Base-by-base conservation (phyloP, 2,888 invertebrate genomes). In the Amblyjoppa fuscipennis region DNA sequence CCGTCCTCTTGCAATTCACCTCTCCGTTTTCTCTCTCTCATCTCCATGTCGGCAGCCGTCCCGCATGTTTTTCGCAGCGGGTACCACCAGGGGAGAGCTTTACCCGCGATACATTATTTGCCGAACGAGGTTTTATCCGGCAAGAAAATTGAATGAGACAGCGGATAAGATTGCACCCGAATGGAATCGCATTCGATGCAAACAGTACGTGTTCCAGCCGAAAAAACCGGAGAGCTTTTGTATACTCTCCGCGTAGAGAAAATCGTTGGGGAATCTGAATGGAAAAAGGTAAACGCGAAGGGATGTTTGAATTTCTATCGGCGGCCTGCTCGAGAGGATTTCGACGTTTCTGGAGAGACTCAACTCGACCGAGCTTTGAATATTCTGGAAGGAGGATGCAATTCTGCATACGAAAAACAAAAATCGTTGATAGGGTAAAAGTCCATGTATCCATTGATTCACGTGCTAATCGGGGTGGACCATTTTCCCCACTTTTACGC, bases 71-170 rank as follows among this genome's bases (percentile, higher is more conserved):
- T 34, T 64, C 7, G 31, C 13, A 16, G 31, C 31, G 31, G 31
- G 16, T 5, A n/a, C 13, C 2, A 7, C 16, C 3, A 34, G 38
- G 34, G 38, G 41, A 28, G 45, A 53, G 66, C 70, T 66, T 64
- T 5, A n/a, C 31, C 45, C 34, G 34, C 64, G 34, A 64, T 64
- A 31, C 31, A 64, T 34, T 64, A 64, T 64, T 64, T n/a, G 34
- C 7, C 64, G 64, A 64, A 34, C n/a, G 64, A 16, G 34, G 13
- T 28, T 34, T n/a, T 31, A 64, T 64, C 64, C 2, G 34, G 16
- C 31, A 64, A 31, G 16, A 59, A 34, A 64, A 64, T 64, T 64
- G 64, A 64, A 34, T 16, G 31, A 64, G 34, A 64, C 31, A 31
- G 64, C 34, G 7, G 34, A 64, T 34, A 31, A 31, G 64, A 64